A percentile compares a stretch with the other conserved stretches of the same genome.
phyloP scores from a whole-genome alignment of 2,888 invertebrate species.

The Drosophila paramelanica region DNA sequence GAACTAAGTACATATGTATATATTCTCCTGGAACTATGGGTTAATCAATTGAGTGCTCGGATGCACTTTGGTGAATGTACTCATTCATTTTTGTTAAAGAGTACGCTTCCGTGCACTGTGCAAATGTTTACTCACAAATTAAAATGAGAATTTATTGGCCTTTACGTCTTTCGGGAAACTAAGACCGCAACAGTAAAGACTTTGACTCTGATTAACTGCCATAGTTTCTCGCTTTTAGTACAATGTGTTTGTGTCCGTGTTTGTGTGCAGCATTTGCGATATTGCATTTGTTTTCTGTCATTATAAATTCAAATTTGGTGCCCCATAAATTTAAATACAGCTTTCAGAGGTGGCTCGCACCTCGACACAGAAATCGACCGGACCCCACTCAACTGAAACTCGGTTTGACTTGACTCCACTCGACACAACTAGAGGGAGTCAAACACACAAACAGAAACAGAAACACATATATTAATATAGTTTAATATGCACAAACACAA shows the following conservation, averaged over 20 bases:
- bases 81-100: constrained; percentile 43
- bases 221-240: constrained; percentile 39
- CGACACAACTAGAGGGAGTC: constrained; percentile 8
- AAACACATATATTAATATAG: constrained; percentile 56
- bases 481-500: constrained; percentile 64
- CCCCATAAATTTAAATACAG: constrained; percentile 77
- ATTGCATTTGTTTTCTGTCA: constrained; percentile 78
- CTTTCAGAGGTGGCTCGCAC: constrained; percentile 44
- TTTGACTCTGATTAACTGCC: constrained; percentile 77
- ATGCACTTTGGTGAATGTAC: constrained; percentile 52
- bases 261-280: constrained; percentile 43
- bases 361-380: neutral
- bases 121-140: constrained; percentile 68
- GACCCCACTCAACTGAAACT: constrained; percentile 13
- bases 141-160: constrained; percentile 74
- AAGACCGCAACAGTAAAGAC: constrained; percentile 39
- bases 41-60: constrained; percentile 15
- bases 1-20: too few relatives aligned
- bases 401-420: constrained; percentile 4
- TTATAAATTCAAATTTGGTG: constrained; percentile 83
- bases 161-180: constrained; percentile 35
- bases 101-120: constrained; percentile 60
- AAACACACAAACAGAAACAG: neutral
- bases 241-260: neutral
- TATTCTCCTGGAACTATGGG: too few relatives aligned